These are phyloP conservation scores for Protodeltote pygarga DNA, from an alignment of 2,888 invertebrate genomes.

Conservation along the genomic window DNA sequence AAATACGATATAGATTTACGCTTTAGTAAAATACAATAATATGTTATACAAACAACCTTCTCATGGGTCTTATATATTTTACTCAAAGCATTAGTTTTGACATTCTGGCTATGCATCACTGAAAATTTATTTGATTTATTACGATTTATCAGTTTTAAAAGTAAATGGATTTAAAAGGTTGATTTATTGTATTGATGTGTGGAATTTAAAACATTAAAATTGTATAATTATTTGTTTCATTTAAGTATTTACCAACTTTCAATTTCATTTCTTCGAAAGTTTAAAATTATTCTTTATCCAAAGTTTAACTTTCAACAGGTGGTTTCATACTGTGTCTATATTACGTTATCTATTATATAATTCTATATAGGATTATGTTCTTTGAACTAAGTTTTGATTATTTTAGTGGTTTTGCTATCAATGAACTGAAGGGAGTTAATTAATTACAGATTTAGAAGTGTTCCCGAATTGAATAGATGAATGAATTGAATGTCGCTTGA, in stretches of 20 bases:
- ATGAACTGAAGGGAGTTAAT: constrained; percentile 22
- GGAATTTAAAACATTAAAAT: constrained; percentile 22
- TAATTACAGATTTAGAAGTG: constrained; percentile 27
- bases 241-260: not conserved
- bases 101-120: constrained; percentile 5
- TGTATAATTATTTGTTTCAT: constrained; percentile 13
- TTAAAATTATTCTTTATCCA: constrained; percentile 14
- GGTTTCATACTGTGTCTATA: constrained; percentile 1
- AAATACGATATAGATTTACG: not conserved
- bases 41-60: not conserved
- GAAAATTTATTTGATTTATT: constrained; percentile 14
- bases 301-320: constrained; percentile 4
- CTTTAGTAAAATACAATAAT: not conserved
- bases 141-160: constrained; percentile 9
- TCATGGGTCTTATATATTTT: not conserved
- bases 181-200: constrained; percentile 23
- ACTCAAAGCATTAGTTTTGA: constrained; percentile 3
- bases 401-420: constrained; percentile 22
- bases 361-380: constrained; percentile 14
- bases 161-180: constrained; percentile 15
- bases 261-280: not conserved
- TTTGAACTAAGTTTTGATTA: constrained; percentile 21
- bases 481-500: constrained; percentile 8
- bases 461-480: constrained; percentile 19
- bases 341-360: constrained; percentile 6